phyloP scores from a whole-genome alignment of 2,113 vertebrate genomes.

The Leptobrachium leishanense region DNA sequence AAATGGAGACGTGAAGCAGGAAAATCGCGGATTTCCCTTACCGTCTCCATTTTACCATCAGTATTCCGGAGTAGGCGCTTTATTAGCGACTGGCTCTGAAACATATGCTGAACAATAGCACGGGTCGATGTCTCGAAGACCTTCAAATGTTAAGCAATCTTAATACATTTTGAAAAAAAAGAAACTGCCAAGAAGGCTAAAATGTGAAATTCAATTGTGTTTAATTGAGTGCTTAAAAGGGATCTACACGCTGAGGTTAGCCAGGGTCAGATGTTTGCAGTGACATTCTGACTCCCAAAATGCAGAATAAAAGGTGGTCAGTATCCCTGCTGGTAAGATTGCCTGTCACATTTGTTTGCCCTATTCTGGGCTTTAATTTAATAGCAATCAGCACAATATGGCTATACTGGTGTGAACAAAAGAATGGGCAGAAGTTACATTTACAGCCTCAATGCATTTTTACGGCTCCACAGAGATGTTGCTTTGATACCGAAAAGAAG shows the following conservation, averaged over 20 bases:
- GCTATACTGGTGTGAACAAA: constrained; percentile 77
- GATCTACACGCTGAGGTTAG: constrained; percentile 76
- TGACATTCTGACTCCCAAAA: constrained; percentile 89
- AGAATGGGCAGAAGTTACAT: constrained; percentile 78
- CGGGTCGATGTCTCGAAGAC: too few relatives aligned
- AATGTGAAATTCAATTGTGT: constrained; percentile 84
- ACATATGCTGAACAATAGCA: too few relatives aligned
- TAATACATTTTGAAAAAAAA: constrained; percentile 58
- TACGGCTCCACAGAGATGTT: constrained; percentile 73
- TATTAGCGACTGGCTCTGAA: too few relatives aligned
- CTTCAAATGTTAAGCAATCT: constrained; percentile 66
- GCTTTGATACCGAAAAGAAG: constrained; percentile 68
- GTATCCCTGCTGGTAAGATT: constrained; percentile 78
- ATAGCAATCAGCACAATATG: constrained; percentile 91
- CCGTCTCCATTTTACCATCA: too few relatives aligned
- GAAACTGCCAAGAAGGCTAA: constrained; percentile 84
- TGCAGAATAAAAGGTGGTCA: constrained; percentile 73
- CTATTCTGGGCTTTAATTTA: constrained; percentile 91
- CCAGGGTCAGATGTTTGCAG: constrained; percentile 84
- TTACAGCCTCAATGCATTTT: constrained; percentile 68
- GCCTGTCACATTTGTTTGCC: constrained; percentile 70
- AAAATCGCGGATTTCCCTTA: too few relatives aligned
- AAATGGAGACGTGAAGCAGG: too few relatives aligned
- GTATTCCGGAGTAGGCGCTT: too few relatives aligned
- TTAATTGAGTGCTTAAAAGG: constrained; percentile 87